Percentiles rank a stretch among this genome's conserved stretches.
Conservation (phyloP, 2,888 invertebrate genomes). For the Tortricodes alternella region DNA sequence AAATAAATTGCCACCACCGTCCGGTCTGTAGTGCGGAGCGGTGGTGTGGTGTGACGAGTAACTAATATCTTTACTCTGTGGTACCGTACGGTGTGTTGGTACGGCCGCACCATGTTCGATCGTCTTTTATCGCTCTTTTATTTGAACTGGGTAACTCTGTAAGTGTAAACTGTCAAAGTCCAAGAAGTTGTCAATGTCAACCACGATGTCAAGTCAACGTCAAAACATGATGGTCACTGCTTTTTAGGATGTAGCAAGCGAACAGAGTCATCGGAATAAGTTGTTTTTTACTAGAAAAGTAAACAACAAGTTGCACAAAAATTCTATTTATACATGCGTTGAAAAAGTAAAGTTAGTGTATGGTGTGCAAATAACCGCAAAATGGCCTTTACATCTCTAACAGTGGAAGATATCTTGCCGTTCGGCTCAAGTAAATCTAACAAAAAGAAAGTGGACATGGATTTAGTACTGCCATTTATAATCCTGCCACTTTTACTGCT, state of each 20-base stretch:
- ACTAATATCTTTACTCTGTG: too few species aligned
- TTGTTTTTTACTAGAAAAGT: too few species aligned
- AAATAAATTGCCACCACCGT: too few species aligned
- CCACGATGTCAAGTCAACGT: background rate
- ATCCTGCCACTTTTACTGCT: constrained; percentile 65
- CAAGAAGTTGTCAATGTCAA: constrained; percentile 2
- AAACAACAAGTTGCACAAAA: background rate
- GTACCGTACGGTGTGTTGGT: too few species aligned
- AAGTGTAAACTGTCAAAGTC: too few species aligned
- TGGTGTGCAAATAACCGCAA: constrained; percentile 28
- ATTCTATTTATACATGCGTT: background rate
- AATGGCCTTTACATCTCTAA: constrained; percentile 54
- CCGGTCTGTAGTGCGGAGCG: too few species aligned
- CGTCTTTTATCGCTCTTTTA: too few species aligned
- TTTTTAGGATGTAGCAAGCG: too few species aligned
- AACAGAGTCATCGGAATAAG: too few species aligned
- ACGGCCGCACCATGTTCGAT: too few species aligned
- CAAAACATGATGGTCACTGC: constrained; percentile 8
- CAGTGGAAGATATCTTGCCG: constrained; percentile 62
- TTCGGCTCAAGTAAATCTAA: constrained; percentile 49
- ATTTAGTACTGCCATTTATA: constrained; percentile 66
- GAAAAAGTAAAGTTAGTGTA: background rate
- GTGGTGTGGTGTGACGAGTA: too few species aligned
- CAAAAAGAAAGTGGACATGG: constrained; percentile 63
- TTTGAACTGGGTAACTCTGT: background rate